Conservation (phyloP, 2,888 invertebrate species). For the Aplocera efformata region DNA sequence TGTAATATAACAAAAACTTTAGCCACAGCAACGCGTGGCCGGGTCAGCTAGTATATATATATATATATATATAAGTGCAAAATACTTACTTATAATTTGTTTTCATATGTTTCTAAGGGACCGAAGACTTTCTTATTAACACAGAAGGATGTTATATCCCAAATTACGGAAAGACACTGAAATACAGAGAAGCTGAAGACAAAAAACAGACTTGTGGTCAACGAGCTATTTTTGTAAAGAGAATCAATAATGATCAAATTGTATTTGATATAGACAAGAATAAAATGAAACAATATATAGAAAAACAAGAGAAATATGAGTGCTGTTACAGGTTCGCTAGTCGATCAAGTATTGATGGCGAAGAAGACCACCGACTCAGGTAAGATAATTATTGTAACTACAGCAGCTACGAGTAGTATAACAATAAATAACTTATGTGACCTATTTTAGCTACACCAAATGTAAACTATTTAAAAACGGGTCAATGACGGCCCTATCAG, state of each 20-base stretch:
- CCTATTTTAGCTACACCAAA: conserved; percentile 40
- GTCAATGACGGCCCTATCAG: conserved; percentile 28
- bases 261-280: conserved; percentile 37
- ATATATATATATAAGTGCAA: no score
- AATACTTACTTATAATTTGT: no score
- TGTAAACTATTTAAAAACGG: conserved; percentile 42
- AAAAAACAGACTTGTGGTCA: conserved; percentile 35
- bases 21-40: no score
- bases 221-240: conserved; percentile 42
- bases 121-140: conserved; percentile 42
- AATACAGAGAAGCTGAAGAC: conserved; percentile 29
- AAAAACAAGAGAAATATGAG: conserved; percentile 21
- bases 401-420: no score
- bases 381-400: no score
- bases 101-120: conserved; percentile 12
- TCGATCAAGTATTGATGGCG: conserved; percentile 29
- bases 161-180: conserved; percentile 42
- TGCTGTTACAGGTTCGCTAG: conserved; percentile 50
- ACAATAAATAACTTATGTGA: neutral
- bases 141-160: conserved; percentile 56
- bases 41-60: no score
- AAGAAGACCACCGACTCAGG: conserved; percentile 39
- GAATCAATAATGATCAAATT: conserved; percentile 30
- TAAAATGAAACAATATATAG: conserved; percentile 32
- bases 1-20: no score